Conservation (phyloP, 2,797 vertebrate species). For the Catharus ustulatus region DNA sequence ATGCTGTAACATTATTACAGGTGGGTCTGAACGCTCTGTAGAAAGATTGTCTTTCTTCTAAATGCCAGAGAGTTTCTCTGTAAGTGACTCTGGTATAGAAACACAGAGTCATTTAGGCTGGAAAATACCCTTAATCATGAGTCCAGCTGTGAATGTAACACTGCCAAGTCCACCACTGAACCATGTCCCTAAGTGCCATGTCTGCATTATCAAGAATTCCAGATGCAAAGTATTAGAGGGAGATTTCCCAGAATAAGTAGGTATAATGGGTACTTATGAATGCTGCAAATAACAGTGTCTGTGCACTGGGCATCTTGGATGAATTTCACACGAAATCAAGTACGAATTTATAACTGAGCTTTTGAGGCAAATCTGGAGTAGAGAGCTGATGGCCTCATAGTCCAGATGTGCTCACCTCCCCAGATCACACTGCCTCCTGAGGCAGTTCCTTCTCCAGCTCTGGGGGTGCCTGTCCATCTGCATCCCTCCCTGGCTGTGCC, state of each 20-base stretch:
- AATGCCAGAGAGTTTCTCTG: not conserved
- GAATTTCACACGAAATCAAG: not conserved
- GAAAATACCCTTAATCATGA: not conserved
- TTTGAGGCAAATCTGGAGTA: not conserved
- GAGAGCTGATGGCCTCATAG: not conserved
- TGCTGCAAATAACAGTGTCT: not conserved
- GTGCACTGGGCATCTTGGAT: not conserved
- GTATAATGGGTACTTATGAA: not conserved
- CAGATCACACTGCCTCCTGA: not conserved
- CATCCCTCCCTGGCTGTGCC: not conserved
- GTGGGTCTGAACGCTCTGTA: not conserved
- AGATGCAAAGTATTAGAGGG: not conserved
- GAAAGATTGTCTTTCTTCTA: not conserved
- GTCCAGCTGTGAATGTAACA: not conserved
- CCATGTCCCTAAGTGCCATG: not conserved
- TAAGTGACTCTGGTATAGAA: not conserved
- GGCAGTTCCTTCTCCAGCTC: not conserved
- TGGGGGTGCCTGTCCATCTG: accelerated
- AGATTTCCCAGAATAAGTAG: not conserved
- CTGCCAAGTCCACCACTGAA: not conserved
- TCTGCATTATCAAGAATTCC: not conserved
- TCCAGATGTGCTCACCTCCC: not conserved
- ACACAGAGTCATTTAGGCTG: not conserved
- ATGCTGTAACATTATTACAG: not conserved
- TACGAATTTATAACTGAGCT: not conserved